Evolutionary conservation across 64 coral and sea anemone species (phyloP).

Genomic region (Montipora efflorescens): DNA sequence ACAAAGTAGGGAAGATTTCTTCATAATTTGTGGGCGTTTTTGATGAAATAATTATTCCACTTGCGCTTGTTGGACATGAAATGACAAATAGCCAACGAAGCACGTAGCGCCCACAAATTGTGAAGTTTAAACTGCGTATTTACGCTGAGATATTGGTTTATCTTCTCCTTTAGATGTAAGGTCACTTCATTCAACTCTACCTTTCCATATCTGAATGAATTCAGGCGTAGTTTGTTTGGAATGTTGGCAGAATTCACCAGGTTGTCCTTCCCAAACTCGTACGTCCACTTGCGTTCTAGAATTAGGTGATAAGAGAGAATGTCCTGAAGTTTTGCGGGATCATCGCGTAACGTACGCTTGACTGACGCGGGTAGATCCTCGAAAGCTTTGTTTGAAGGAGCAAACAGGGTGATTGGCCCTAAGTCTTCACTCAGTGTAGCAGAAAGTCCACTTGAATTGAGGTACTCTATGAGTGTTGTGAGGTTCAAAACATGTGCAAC

Average conservation of each 20-base stretch:
- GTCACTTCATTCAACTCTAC: background rate
- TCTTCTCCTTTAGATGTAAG: no score
- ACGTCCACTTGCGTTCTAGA: constrained; percentile 69
- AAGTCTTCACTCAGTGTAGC: constrained; percentile 23
- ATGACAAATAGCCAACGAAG: no score
- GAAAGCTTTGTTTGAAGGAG: constrained; percentile 87
- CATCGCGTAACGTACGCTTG: constrained; percentile 39
- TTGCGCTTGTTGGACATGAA: no score
- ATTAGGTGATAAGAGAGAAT: constrained; percentile 79
- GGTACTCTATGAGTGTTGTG: constrained; percentile 52
- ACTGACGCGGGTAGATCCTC: constrained; percentile 52
- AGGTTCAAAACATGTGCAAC: constrained; percentile 69
- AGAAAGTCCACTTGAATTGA: constrained; percentile 58
- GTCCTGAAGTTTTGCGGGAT: constrained; percentile 55
- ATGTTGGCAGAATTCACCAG: constrained; percentile 48
- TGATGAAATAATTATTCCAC: no score
- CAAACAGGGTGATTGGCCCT: constrained; percentile 70
- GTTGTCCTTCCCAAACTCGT: constrained; percentile 78
- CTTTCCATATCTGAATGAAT: constrained; percentile 74
- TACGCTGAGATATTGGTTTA: no score
- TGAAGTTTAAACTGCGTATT: no score
- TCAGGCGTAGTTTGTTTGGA: constrained; percentile 44
- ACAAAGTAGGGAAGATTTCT: no score
- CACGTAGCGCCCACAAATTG: no score
- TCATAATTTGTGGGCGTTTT: no score